Evolutionary conservation across 2,888 invertebrate genomes (phyloP).

Genomic region (Pterostichus niger): DNA sequence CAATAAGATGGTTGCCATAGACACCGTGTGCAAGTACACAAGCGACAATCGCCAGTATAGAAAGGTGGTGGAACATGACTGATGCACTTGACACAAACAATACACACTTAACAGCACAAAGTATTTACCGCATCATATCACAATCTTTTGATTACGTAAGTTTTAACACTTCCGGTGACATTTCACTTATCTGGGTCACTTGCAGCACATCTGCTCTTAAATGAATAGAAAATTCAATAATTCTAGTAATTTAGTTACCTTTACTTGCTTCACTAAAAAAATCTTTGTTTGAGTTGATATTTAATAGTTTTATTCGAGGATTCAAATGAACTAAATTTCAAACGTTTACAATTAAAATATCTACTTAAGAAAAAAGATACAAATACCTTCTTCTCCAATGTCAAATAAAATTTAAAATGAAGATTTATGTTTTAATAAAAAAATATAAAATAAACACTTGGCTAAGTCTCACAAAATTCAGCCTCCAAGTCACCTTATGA

Average conservation of each 20-base stretch:
- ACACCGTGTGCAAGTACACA: constrained; percentile 12
- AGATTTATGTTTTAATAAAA: too few relatives aligned
- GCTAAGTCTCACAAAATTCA: too few relatives aligned
- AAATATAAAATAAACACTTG: too few relatives aligned
- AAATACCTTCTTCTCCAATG: too few relatives aligned
- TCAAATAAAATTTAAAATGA: too few relatives aligned
- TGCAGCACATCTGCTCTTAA: constrained; percentile 34
- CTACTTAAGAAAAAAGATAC: too few relatives aligned
- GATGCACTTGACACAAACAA: constrained; percentile 60
- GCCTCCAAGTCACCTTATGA: too few relatives aligned
- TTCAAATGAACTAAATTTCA: not conserved
- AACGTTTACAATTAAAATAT: too few relatives aligned
- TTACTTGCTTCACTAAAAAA: not conserved
- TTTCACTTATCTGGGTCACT: constrained; percentile 63
- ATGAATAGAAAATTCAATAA: not conserved
- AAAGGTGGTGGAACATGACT: constrained; percentile 28
- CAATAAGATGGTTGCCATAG: constrained; percentile 69
- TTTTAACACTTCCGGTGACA: constrained; percentile 66
- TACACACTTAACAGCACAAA: constrained; percentile 10
- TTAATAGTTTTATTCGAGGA: not conserved
- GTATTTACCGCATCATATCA: constrained; percentile 49
- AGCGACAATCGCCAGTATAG: constrained; percentile 8
- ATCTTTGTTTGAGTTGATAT: not conserved
- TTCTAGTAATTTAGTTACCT: not conserved
- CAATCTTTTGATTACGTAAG: constrained; percentile 66